phyloP scores from a whole-genome alignment of 2,113 vertebrate species.

The Phalacrocorax carbo region DNA sequence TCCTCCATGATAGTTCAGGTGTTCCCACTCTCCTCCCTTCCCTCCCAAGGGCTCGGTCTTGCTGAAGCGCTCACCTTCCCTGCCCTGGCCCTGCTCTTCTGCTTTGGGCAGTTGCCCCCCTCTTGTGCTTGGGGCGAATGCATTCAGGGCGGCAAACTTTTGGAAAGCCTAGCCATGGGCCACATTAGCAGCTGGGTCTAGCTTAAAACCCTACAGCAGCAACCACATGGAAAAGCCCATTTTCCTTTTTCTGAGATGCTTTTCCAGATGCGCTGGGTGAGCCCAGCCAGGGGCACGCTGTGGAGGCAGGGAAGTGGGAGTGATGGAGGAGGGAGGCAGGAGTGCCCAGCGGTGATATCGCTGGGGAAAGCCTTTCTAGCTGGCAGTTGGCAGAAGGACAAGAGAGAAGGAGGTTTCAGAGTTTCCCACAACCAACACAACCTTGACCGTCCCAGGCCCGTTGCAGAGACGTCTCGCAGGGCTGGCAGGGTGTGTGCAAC shows the following conservation, averaged over 20 bases:
- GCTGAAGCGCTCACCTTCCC: background rate
- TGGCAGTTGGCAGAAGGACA: background rate
- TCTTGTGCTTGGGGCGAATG: accelerated
- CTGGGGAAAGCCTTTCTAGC: background rate
- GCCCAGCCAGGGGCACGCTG: accelerated
- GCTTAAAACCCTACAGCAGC: background rate
- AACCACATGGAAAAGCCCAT: background rate
- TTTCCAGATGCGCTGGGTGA: background rate
- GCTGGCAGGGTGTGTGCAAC: accelerated
- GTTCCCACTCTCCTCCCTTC: background rate
- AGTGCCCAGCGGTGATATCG: accelerated
- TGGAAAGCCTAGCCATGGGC: background rate
- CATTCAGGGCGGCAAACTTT: background rate
- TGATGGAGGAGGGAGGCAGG: background rate
- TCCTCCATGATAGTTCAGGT: background rate
- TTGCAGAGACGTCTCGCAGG: accelerated
- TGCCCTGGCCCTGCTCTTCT: background rate
- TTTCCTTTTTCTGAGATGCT: background rate
- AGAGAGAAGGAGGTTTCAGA: background rate
- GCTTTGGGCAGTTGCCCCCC: background rate
- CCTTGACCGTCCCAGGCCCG: accelerated
- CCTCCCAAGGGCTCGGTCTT: background rate
- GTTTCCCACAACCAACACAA: accelerated
- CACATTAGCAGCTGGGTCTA: background rate
- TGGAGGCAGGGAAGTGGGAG: background rate